Percentiles rank a stretch among this genome's conserved stretches.
Conservation (phyloP, 2,888 invertebrate genomes). For the Argyresthia albistria region DNA sequence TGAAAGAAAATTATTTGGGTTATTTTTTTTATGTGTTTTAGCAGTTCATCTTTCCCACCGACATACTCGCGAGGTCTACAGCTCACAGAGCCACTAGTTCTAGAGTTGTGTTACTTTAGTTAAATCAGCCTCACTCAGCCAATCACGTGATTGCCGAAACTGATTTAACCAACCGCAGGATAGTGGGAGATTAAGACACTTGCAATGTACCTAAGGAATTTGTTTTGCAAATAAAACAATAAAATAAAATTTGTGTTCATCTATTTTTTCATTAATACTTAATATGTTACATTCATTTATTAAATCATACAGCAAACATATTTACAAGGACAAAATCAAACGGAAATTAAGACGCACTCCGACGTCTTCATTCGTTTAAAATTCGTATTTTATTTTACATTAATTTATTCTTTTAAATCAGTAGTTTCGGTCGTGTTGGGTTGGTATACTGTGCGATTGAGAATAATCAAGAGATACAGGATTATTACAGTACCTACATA, state of each 20-base stretch:
- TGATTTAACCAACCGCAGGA: too few relatives aligned
- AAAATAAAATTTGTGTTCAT: slow-evolving; percentile 60
- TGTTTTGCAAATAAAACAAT: slow-evolving; percentile 32
- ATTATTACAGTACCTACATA: slow-evolving; percentile 6
- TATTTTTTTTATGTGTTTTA: too few relatives aligned
- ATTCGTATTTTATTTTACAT: slow-evolving; percentile 71
- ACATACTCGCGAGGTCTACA: too few relatives aligned
- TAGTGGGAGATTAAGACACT: too few relatives aligned
- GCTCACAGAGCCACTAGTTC: too few relatives aligned
- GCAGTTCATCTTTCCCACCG: too few relatives aligned
- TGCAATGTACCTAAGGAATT: too few relatives aligned
- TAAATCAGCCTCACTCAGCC: too few relatives aligned
- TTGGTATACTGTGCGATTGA: slow-evolving; percentile 31
- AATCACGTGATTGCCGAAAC: too few relatives aligned
- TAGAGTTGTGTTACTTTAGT: too few relatives aligned
- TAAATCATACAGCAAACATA: slow-evolving; percentile 72
- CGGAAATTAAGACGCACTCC: slow-evolving; percentile 53
- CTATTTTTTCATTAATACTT: slow-evolving; percentile 64
- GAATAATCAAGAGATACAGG: slow-evolving; percentile 23
- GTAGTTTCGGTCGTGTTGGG: slow-evolving; percentile 48
- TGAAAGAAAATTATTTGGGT: too few relatives aligned
- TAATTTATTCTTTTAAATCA: slow-evolving; percentile 58
- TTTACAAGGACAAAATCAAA: slow-evolving; percentile 70
- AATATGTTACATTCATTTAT: slow-evolving; percentile 71
- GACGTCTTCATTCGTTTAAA: slow-evolving; percentile 64